These are phyloP conservation scores for Paratilapia polleni DNA, from an alignment of 2,113 vertebrate species.

Conservation along the genomic window DNA sequence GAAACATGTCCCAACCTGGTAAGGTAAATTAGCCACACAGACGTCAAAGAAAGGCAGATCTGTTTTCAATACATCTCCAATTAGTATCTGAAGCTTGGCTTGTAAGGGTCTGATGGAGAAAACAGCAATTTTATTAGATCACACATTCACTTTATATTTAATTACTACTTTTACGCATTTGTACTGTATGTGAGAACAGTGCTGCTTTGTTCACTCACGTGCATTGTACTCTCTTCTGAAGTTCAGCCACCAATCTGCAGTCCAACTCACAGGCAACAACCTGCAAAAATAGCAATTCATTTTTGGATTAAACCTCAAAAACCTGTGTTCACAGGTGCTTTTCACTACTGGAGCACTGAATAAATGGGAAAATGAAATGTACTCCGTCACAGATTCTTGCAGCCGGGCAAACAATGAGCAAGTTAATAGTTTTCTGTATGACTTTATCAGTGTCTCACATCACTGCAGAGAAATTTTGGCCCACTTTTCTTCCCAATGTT, in stretches of 20 bases:
- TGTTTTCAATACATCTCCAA: slow-evolving; percentile 94
- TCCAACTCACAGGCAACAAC: slow-evolving; percentile 98
- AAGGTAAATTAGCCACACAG: slow-evolving; percentile 97
- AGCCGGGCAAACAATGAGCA: too few species aligned
- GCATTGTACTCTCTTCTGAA: slow-evolving; percentile 98
- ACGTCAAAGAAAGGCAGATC: slow-evolving; percentile 95
- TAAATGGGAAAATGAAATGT: not conserved
- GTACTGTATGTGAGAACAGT: not conserved
- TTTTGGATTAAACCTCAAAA: not conserved
- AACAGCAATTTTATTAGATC: not conserved
- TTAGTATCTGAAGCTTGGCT: slow-evolving; percentile 92
- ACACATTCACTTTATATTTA: not conserved
- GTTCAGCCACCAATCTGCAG: slow-evolving; percentile 92
- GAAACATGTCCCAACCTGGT: slow-evolving; percentile 84
- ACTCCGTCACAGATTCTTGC: too few species aligned
- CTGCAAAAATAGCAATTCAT: slow-evolving; percentile 48
- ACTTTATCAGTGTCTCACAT: too few species aligned
- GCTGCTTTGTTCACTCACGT: slow-evolving; percentile 83
- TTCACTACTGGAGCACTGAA: not conserved
- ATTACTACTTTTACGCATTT: not conserved
- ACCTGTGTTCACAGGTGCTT: not conserved
- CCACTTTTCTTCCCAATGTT: too few species aligned
- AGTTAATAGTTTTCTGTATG: too few species aligned
- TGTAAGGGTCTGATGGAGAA: slow-evolving; percentile 79
- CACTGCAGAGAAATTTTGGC: too few species aligned